Base-by-base conservation (phyloP, 2,888 invertebrate species). In the Caenorhabditis panamensis region DNA sequence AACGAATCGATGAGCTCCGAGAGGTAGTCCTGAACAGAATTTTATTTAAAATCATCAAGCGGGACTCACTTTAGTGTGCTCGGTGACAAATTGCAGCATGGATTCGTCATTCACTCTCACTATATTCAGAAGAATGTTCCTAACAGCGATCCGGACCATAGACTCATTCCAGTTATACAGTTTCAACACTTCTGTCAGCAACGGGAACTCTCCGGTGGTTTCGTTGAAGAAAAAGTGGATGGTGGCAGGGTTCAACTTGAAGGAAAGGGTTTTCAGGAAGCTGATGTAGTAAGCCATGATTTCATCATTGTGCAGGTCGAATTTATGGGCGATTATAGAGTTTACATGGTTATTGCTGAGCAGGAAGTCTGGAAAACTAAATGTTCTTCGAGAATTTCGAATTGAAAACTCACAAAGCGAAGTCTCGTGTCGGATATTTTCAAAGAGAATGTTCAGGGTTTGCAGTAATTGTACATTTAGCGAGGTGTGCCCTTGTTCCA, bases 161-260 rank as follows among this genome's bases (percentile, higher is more conserved):
- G 96, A 95, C 92, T 99, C 99, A 0, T 96, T 95, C 92, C 99
- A 98, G 92, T 99, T 97, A 93, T 98, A 99, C 93, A 99, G 97
- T 92, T 98, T 98, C 81, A 99, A 96, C 41, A 97, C 97, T 93
- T 99, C 99, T 2, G 98, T 98, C 91, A 99, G 98, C 20, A 99
- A 93, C 6, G 99, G 98, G 92, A 99, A 99, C 92, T 99, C 99
- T 92, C 97, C 96, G 67, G 98, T 98, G 91, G 96, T 95, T 96
- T 99, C 98, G 93, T 98, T 99, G 92, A 97, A 99, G 93, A 99
- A 99, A 93, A 99, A 99, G 92, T 99, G 98, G 91, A 99, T 97
- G 1, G 99, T 99, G 91, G 98, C 96, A 84, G 95, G 94, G 93
- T 99, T 99, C 64, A 99, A 93, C 92, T 99, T 99, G 72, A 99